phyloP scores from a whole-genome alignment of 2,113 vertebrate genomes.

The Scartelaos histophorus region DNA sequence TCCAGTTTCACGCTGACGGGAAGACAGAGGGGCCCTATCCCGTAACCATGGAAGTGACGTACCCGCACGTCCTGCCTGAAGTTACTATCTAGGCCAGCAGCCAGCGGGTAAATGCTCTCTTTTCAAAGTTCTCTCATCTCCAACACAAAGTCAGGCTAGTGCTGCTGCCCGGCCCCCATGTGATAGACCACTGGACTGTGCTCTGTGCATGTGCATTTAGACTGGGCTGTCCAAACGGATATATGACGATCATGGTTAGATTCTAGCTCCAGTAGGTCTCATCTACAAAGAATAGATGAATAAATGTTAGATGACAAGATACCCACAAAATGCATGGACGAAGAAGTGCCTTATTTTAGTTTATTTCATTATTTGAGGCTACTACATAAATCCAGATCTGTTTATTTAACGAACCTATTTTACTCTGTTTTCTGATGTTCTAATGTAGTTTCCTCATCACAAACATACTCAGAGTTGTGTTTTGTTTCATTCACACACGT shows the following conservation, averaged over 20 bases:
- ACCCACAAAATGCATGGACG: no score
- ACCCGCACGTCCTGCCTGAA: slow-evolving; percentile 80
- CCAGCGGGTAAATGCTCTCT: slow-evolving; percentile 74
- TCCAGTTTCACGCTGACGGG: slow-evolving; percentile 79
- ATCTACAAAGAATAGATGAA: background rate
- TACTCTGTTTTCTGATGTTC: no score
- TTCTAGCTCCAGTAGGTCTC: background rate
- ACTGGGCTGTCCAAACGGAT: background rate
- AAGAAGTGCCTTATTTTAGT: no score
- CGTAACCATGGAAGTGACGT: slow-evolving; percentile 78
- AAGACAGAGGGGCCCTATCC: slow-evolving; percentile 75
- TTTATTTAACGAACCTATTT: no score
- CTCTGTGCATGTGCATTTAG: slow-evolving; percentile 10
- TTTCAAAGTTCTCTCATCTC: slow-evolving; percentile 48
- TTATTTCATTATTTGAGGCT: no score
- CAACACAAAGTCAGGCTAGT: slow-evolving; percentile 50
- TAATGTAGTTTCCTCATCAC: no score
- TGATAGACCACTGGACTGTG: background rate
- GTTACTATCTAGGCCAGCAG: slow-evolving; percentile 76
- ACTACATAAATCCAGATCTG: no score
- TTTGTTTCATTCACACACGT: no score
- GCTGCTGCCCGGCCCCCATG: slow-evolving; percentile 10
- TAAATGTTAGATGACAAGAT: no score
- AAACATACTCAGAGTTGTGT: no score
- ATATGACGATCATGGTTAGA: background rate